Evolutionary conservation across 2,113 vertebrate genomes (phyloP).

Genomic region (Phrynocephalus versicolor): DNA sequence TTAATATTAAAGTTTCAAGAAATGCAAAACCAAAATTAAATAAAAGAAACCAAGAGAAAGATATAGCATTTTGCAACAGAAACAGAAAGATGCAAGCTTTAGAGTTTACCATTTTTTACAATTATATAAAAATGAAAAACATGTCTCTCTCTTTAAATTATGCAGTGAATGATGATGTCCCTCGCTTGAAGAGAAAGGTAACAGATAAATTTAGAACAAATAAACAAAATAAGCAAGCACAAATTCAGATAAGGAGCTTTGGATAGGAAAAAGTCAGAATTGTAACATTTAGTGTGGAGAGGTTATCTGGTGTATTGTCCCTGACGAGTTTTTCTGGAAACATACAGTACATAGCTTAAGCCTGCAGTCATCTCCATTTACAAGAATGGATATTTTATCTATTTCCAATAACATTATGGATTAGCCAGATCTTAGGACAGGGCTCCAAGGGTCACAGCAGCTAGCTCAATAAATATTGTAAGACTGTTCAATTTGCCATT

Average conservation of each 20-base stretch:
- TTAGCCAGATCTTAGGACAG: constrained; percentile 1
- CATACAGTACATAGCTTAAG: accelerated
- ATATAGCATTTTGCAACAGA: background rate
- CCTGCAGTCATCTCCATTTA: background rate
- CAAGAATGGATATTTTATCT: background rate
- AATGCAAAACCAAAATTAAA: too few relatives aligned
- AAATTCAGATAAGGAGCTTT: background rate
- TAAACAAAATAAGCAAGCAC: too few relatives aligned
- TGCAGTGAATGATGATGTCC: too few relatives aligned
- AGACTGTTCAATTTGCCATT: constrained; percentile 21
- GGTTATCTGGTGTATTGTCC: background rate
- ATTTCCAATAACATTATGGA: background rate
- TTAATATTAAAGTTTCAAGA: background rate
- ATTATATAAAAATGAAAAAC: background rate
- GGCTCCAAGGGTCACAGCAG: constrained; percentile 24
- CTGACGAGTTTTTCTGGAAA: background rate
- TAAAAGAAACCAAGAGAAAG: too few relatives aligned
- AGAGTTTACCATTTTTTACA: background rate
- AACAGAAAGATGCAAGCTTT: background rate
- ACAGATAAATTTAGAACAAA: too few relatives aligned
- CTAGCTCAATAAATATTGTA: constrained; percentile 35
- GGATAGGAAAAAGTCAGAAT: background rate
- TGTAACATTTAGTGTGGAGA: background rate
- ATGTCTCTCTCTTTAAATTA: too few relatives aligned
- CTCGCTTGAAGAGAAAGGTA: too few relatives aligned